Percentiles rank a stretch among this genome's conserved stretches.
Evolutionary conservation across 2,888 invertebrate species (phyloP).

Genomic region (Drosophila subsilvestris): DNA sequence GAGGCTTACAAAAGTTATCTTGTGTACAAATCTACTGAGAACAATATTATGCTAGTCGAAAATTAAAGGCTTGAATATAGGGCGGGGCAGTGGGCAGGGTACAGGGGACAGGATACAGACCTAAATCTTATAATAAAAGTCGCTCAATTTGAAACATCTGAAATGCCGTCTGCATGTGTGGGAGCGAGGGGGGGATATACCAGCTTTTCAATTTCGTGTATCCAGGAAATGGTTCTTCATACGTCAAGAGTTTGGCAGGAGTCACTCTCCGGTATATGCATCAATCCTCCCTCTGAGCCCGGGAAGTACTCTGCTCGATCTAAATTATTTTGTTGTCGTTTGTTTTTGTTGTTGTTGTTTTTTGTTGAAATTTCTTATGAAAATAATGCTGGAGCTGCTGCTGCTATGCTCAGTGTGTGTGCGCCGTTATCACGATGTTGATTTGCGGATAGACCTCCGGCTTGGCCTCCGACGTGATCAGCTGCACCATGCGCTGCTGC

Average conservation of each 20-base stretch:
- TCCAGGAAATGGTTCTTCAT: too few relatives aligned
- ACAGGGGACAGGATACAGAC: neutral
- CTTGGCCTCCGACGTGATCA: conserved; percentile 80
- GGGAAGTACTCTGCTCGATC: neutral
- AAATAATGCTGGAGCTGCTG: conserved; percentile 2
- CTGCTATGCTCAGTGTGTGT: conserved; percentile 79
- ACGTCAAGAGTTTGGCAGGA: neutral
- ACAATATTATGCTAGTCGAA: conserved; percentile 12
- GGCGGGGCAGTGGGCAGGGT: neutral
- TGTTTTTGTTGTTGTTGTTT: neutral
- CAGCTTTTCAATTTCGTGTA: too few relatives aligned
- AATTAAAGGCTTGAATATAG: neutral
- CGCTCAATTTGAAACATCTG: conserved; percentile 13
- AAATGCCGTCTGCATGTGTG: conserved; percentile 25
- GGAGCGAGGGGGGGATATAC: neutral
- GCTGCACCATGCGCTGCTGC: conserved; percentile 83
- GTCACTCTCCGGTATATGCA: neutral
- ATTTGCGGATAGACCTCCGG: conserved; percentile 83
- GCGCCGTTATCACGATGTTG: conserved; percentile 84
- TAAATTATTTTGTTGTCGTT: neutral
- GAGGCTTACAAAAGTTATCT: conserved; percentile 16
- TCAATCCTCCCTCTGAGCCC: neutral
- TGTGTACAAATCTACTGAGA: conserved; percentile 27
- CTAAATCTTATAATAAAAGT: conserved; percentile 20
- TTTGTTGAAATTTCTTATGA: neutral